phyloP scores from a whole-genome alignment of 2,113 vertebrate species.

The Podilymbus podiceps region DNA sequence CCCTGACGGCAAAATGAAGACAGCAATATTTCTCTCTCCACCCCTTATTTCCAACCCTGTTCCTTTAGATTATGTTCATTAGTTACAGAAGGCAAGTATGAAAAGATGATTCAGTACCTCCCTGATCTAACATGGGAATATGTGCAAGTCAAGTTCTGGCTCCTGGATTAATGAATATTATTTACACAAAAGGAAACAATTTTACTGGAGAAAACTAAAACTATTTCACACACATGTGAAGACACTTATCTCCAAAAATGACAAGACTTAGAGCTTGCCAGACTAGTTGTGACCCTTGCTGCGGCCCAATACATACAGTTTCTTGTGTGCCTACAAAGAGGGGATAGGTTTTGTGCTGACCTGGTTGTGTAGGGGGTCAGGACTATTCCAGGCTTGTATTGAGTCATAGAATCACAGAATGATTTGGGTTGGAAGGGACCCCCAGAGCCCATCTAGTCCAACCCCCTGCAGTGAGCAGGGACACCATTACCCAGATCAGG shows the following conservation, averaged over 20 bases:
- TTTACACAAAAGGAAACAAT: background rate
- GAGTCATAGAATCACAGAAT: too few species aligned
- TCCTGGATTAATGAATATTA: background rate
- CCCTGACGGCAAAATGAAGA: background rate
- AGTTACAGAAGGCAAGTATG: background rate
- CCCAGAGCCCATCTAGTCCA: too few species aligned
- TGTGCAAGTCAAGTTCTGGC: background rate
- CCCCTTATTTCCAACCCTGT: background rate
- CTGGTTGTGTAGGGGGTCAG: background rate
- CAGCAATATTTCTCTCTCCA: background rate
- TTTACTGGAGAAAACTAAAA: background rate
- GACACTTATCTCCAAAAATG: background rate
- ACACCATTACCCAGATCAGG: too few species aligned
- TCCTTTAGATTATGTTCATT: background rate
- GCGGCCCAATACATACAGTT: background rate
- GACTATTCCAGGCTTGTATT: background rate
- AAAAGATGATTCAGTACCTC: background rate
- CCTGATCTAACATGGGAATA: background rate
- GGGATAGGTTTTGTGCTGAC: background rate
- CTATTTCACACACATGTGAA: background rate
- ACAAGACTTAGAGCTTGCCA: background rate
- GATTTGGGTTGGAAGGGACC: too few species aligned
- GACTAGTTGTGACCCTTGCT: background rate
- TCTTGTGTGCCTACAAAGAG: background rate
- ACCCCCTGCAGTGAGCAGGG: too few species aligned